Base-by-base conservation (phyloP, 1,140 invertebrate species). In the Gryon sp. region DNA sequence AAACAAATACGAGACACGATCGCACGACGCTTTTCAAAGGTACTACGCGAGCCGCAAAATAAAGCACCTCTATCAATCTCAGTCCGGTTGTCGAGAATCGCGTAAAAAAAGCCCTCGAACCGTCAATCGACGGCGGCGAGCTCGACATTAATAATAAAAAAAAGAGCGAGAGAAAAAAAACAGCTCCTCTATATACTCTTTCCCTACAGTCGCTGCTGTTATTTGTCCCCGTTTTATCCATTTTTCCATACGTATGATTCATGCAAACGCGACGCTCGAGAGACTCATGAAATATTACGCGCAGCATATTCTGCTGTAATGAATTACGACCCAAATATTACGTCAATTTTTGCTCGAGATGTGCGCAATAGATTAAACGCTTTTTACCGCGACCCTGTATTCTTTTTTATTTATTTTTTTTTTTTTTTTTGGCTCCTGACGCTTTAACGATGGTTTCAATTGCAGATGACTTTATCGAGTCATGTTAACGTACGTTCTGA, bases 1-100 rank as follows among this genome's bases (percentile, higher is more conserved):
- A 80, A 84, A 84, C 80, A 86, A 86, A 84, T 85, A n/a, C n/a
- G 79, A 77, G 81, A 80, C 79, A 79, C 80, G 80, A 78, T 82
- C 80, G 80, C n/a, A n/a, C 80, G 72, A 79, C 76, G 79, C 69
- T 69, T 74, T 78, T 73, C 70, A 72, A 77, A 80, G 79, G 63
- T 83, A n/a, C n/a, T n/a, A n/a, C 55, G 65, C 63, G 36, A 28
- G 46, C 65, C 63, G 66, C 78, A 72, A 83, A 85, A 84, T 82
- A 84, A 83, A 84, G 80, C 81, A 68, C 80, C 53, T 79, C 69
- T 80, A 82, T 84, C 81, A 80, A 79, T 78, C 80, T 79, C 63
- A 60, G 72, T 79, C 66, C 57, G 66, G 55, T 60, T 60, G 76
- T 52, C 55, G 75, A 40, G 69, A 62, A 77, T 72, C 76, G 59